Evolutionary conservation across 1,140 invertebrate genomes (phyloP).

Genomic region (Macrocentrus cingulum): DNA sequence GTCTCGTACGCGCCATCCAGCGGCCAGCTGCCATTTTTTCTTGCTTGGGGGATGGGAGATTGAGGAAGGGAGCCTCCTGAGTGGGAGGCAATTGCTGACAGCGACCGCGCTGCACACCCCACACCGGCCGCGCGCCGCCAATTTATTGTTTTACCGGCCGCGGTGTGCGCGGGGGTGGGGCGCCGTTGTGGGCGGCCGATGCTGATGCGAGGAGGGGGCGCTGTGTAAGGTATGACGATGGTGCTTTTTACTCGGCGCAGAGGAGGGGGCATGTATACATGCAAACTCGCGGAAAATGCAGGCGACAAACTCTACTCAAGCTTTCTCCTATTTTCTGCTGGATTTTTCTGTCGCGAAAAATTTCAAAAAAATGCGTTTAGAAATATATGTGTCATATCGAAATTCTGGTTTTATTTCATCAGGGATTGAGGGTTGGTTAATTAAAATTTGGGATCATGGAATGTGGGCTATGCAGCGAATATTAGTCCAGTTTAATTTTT

Average conservation of each 20-base stretch:
- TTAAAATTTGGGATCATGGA: no score
- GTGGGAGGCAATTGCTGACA: conserved; percentile 53
- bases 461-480: no score
- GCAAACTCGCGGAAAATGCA: conserved; percentile 31
- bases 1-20: conserved; percentile 47
- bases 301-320: conserved; percentile 9
- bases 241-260: conserved; percentile 26
- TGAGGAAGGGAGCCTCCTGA: conserved; percentile 13
- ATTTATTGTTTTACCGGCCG: conserved; percentile 54
- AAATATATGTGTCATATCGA: no score
- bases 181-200: conserved; percentile 28
- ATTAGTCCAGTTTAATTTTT: no score
- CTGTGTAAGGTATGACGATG: conserved; percentile 18
- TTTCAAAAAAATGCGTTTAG: no score
- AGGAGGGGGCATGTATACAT: conserved; percentile 28
- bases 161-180: conserved; percentile 32
- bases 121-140: conserved; percentile 31
- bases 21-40: conserved; percentile 54
- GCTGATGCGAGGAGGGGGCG: conserved; percentile 24
- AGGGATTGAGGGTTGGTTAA: no score
- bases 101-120: conserved; percentile 40
- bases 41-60: conserved; percentile 24
- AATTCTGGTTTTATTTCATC: no score
- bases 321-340: not conserved
- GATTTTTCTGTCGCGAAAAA: no score